These are phyloP conservation scores for Brachypterus glaber DNA, from an alignment of 2,888 invertebrate species.

Conservation along the genomic window DNA sequence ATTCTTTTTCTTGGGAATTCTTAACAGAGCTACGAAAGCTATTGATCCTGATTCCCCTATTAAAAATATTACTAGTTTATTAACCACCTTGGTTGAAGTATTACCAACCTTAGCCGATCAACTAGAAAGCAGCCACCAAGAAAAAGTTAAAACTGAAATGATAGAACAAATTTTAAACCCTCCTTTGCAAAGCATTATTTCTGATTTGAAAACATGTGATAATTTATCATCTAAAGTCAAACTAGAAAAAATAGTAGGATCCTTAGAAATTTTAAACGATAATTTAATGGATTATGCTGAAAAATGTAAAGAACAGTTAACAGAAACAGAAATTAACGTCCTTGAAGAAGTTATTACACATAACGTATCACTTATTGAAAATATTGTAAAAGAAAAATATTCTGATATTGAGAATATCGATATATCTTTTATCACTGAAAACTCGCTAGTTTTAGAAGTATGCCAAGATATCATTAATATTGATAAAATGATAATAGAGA, in stretches of 20 bases:
- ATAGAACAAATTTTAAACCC: slow-evolving; percentile 10
- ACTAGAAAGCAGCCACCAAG: slow-evolving; percentile 25
- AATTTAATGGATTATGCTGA: slow-evolving; percentile 14
- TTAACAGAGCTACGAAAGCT: slow-evolving; percentile 23
- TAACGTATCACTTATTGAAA: too few relatives aligned
- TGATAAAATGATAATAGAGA: too few relatives aligned
- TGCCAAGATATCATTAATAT: too few relatives aligned
- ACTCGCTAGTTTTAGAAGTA: too few relatives aligned
- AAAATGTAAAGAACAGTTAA: slow-evolving; percentile 13
- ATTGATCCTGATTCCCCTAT: slow-evolving; percentile 26
- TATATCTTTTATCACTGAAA: too few relatives aligned
- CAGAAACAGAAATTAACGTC: slow-evolving; percentile 18
- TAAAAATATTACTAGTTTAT: slow-evolving; percentile 22
- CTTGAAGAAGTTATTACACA: too few relatives aligned
- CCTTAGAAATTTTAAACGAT: slow-evolving; percentile 8
- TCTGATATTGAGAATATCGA: too few relatives aligned
- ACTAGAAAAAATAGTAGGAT: neutral
- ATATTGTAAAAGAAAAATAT: too few relatives aligned
- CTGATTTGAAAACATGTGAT: slow-evolving; percentile 4
- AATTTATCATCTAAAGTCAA: slow-evolving; percentile 2
- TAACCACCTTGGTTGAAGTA: slow-evolving; percentile 25
- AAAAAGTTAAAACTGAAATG: slow-evolving; percentile 22
- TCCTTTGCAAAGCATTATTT: slow-evolving; percentile 5
- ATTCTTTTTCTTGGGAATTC: slow-evolving; percentile 22
- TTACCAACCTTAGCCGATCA: slow-evolving; percentile 28